Evolutionary conservation across 1,140 invertebrate genomes (phyloP).

Genomic region (Glossosoma conforme): DNA sequence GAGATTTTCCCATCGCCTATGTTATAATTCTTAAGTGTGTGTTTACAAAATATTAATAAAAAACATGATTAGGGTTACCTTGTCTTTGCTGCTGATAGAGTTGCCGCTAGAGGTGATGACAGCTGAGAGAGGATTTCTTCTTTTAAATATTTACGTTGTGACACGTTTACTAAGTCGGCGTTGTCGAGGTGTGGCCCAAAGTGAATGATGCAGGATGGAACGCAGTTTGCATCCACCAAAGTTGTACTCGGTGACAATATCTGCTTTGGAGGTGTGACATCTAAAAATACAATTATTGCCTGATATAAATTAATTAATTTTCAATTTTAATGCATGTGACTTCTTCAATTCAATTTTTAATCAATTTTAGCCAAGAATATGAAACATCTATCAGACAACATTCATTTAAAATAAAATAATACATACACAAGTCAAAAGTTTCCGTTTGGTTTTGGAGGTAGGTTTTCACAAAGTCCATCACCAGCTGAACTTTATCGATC

Average conservation of each 20-base stretch:
- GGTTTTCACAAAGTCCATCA: slow-evolving; percentile 52
- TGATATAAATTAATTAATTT: neutral
- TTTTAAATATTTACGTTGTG: slow-evolving; percentile 13
- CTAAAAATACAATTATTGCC: slow-evolving; percentile 37
- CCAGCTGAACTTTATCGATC: slow-evolving; percentile 48
- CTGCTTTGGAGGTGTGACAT: slow-evolving; percentile 56
- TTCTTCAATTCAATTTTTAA: neutral
- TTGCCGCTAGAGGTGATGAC: slow-evolving; percentile 19
- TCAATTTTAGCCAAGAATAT: no score
- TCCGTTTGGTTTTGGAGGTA: slow-evolving; percentile 46
- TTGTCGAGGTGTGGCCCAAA: slow-evolving; percentile 29
- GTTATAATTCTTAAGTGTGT: neutral
- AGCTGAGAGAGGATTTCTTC: slow-evolving; percentile 23
- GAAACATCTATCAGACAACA: no score
- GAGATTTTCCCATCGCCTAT: no score
- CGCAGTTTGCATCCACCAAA: slow-evolving; percentile 47
- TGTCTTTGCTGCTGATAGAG: slow-evolving; percentile 19
- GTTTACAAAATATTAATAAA: neutral
- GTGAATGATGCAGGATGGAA: slow-evolving; percentile 53
- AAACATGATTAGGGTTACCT: slow-evolving; percentile 14
- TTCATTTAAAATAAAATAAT: slow-evolving; percentile 4
- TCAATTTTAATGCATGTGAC: neutral
- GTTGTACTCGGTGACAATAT: slow-evolving; percentile 38
- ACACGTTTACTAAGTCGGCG: neutral
- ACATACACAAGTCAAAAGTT: slow-evolving; percentile 56